Evolutionary conservation across 1,140 invertebrate species (phyloP), one percentile per base, ranked within the genome.

Genomic region (Bombus sibiricus): DNA sequence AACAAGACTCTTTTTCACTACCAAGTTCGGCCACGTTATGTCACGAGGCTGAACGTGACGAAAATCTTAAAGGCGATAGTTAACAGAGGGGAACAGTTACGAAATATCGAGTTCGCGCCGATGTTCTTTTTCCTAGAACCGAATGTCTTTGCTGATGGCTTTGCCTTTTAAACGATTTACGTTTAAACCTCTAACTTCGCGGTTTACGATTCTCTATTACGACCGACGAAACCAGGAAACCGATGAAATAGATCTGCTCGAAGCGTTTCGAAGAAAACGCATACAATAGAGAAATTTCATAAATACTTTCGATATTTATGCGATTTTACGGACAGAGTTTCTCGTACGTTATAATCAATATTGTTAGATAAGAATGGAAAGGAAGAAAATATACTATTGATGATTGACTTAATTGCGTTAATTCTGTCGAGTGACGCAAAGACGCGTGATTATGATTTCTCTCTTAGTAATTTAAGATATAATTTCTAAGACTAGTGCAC

Each of bases 1-100:
- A 32, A 41, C 75, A 13, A n/a, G 25, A 12, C 34, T 6, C 43
- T 53, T 57, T 59, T 64, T 80, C 68, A 78, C 78, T 80, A 75
- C 57, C 78, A 68, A 59, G 69, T 74, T 74, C n/a, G 84, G 57
- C 59, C 43, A 68, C 62, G 47, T 85, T 85, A 81, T 57, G 43
- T 81, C 79, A 75, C 84, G 47, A 75, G 71, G 37, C 47, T 64
- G 79, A 75, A 75, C 84, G 84, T 81, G 84, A 85, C 79, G 39
- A 81, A 81, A 81, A 81, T 85, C 37, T 13, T 8, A 74, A 85
- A 73, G n/a, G n/a, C 41, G 59, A 68, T 37, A 75, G 84, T 75
- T n/a, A 53, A 74, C 71, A 25, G 71, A 13, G 72, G 47, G 13
- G 32, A 72, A 64, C 10, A 39, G 37, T 86, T 86, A 59, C 85